phyloP scores from a whole-genome alignment of 2,113 vertebrate species.

The Pterocles gutturalis region DNA sequence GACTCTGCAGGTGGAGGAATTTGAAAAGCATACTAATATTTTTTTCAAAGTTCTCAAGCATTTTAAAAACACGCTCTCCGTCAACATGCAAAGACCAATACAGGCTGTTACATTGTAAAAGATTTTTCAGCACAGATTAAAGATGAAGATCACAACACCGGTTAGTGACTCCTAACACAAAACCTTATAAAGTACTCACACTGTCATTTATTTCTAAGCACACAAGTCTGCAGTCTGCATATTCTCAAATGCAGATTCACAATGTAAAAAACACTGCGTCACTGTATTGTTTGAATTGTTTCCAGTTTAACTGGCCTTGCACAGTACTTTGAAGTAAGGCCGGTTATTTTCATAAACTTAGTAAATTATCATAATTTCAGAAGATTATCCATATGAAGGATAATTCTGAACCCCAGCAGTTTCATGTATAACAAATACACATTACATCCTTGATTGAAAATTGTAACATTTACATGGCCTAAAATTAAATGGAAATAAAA shows the following conservation, averaged over 20 bases:
- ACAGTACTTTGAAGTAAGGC: neutral
- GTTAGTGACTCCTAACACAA: neutral
- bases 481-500: neutral
- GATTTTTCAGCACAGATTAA: neutral
- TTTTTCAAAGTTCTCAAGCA: neutral
- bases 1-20: neutral
- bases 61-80: neutral
- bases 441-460: neutral
- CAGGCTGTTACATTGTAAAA: neutral
- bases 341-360: neutral
- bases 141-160: neutral
- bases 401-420: neutral
- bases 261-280: neutral
- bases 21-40: neutral
- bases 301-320: neutral
- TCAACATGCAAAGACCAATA: neutral
- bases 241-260: neutral
- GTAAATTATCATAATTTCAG: neutral
- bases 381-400: neutral
- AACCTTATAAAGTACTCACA: neutral
- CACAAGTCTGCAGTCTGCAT: neutral
- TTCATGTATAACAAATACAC: neutral
- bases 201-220: neutral
- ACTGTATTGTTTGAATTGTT: neutral
- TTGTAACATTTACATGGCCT: neutral